Conservation (phyloP, 53 echinoderm and acorn worm genomes). For the Antedon mediterranea region DNA sequence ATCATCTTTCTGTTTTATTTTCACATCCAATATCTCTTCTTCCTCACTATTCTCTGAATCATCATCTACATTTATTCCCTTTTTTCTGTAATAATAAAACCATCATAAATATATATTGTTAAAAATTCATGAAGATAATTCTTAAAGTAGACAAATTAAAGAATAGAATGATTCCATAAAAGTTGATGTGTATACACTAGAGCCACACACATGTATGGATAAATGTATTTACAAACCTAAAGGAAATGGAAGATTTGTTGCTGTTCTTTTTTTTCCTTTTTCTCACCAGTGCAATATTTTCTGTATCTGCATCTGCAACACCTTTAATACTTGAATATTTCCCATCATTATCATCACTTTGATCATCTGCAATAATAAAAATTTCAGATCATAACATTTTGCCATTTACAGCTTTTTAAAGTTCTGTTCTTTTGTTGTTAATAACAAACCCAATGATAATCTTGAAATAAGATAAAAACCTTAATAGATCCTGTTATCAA, state of each 20-base stretch:
- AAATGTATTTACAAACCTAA: not conserved
- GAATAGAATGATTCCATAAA: not conserved
- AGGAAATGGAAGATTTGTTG: not conserved
- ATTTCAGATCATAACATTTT: no score
- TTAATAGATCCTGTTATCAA: no score
- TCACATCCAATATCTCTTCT: constrained; percentile 15
- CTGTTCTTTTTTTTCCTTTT: constrained; percentile 15
- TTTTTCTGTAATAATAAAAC: constrained; percentile 25
- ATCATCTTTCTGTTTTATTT: not conserved
- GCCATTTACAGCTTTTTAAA: no score
- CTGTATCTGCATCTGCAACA: constrained; percentile 13
- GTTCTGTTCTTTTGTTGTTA: no score
- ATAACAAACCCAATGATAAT: no score
- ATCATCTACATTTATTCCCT: constrained; percentile 37
- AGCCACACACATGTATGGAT: no score
- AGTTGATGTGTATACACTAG: not conserved
- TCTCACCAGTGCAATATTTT: constrained; percentile 12
- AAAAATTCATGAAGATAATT: not conserved
- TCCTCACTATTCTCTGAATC: constrained; percentile 10
- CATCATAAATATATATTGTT: not conserved
- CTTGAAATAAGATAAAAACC: no score
- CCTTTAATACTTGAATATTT: not conserved
- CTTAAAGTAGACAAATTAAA: not conserved
- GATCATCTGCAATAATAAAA: no score
- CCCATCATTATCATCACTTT: no score